Evolutionary conservation across 2,113 vertebrate species (phyloP).

Genomic region (Sylvia atricapilla): DNA sequence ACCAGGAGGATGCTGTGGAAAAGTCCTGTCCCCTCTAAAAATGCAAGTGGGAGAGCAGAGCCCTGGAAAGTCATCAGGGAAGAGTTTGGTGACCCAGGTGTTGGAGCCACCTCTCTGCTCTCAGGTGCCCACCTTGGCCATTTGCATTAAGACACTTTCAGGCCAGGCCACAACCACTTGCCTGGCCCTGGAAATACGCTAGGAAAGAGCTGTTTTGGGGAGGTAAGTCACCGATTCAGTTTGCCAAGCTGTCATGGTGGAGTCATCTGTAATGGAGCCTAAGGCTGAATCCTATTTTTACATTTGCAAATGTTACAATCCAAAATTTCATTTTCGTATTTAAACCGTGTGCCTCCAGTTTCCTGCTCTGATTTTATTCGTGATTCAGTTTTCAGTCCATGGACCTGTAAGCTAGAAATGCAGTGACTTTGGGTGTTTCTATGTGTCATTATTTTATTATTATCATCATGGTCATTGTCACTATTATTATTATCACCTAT

Average conservation of each 20-base stretch:
- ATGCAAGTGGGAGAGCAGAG: not conserved
- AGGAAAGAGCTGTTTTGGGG: slow-evolving; percentile 73
- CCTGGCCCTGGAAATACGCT: slow-evolving; percentile 75
- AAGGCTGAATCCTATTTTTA: not conserved
- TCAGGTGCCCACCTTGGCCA: not conserved
- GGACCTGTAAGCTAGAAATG: not conserved
- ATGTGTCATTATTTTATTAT: not conserved
- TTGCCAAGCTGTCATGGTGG: not conserved
- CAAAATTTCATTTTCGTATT: not conserved
- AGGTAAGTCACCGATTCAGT: slow-evolving; percentile 48
- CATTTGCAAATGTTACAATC: not conserved
- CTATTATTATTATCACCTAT: not conserved
- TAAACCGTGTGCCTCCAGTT: not conserved
- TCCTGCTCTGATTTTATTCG: not conserved
- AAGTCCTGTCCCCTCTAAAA: not conserved
- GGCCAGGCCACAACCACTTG: not conserved
- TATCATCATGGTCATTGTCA: not conserved
- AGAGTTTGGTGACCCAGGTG: not conserved
- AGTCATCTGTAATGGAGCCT: not conserved
- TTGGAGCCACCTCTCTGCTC: not conserved
- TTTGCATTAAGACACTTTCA: not conserved
- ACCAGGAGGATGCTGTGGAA: not conserved
- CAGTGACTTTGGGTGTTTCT: not conserved
- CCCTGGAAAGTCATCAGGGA: not conserved
- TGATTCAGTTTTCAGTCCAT: not conserved